Percentiles rank a stretch among this genome's conserved stretches.
Conservation (phyloP, 2,888 invertebrate species). For the Ceraclea dissimilis region DNA sequence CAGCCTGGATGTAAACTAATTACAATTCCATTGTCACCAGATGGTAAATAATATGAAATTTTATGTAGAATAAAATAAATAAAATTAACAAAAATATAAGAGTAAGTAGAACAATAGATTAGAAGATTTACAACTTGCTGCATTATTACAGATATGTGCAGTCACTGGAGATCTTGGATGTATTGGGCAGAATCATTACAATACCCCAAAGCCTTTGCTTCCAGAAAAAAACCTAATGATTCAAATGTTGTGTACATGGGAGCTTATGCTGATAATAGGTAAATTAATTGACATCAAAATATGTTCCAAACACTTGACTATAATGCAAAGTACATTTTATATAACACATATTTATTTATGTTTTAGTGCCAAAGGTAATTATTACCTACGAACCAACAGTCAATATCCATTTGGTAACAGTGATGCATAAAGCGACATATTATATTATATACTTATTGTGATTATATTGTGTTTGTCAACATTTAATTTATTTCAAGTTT, state of each 20-base stretch:
- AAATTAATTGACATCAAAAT: no score
- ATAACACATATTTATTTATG: not conserved
- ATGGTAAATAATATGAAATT: slow-evolving; percentile 33
- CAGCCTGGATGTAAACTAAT: slow-evolving; percentile 54
- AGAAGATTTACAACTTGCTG: no score
- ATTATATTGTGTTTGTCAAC: no score
- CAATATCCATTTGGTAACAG: slow-evolving; percentile 38
- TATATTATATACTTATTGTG: no score
- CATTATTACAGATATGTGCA: slow-evolving; percentile 46
- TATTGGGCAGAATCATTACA: slow-evolving; percentile 53
- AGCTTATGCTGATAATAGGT: slow-evolving; percentile 38
- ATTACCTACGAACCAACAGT: slow-evolving; percentile 41
- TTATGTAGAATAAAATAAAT: no score
- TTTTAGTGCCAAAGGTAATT: slow-evolving; percentile 43
- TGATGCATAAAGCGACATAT: no score
- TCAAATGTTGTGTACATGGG: slow-evolving; percentile 31
- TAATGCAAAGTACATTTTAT: not conserved
- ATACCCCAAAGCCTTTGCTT: slow-evolving; percentile 46
- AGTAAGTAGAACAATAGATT: no score
- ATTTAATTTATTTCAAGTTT: no score
- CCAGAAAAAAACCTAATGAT: slow-evolving; percentile 41
- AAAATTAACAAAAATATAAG: no score
- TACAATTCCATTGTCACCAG: slow-evolving; percentile 45
- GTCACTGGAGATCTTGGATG: slow-evolving; percentile 55
- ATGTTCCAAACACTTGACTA: not conserved